A percentile compares a stretch with the other conserved stretches of the same genome.
phyloP scores from a whole-genome alignment of 2,113 vertebrate species.

The Arvicanthis niloticus region DNA sequence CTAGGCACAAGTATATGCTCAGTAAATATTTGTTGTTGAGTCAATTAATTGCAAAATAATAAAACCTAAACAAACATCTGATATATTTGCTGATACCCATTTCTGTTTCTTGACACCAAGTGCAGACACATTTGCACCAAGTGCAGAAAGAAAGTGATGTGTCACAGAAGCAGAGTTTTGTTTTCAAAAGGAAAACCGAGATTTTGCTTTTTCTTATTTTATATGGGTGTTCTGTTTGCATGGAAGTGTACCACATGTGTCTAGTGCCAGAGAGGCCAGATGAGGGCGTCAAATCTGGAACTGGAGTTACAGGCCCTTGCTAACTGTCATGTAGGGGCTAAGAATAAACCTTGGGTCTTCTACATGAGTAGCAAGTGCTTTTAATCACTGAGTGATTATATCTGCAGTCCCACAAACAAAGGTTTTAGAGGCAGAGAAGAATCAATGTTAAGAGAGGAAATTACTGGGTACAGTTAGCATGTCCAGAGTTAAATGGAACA shows the following conservation, averaged over 20 bases:
- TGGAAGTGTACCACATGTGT: no score
- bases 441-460: not conserved
- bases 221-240: not conserved
- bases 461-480: not conserved
- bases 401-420: slow-evolving; percentile 7
- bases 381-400: not conserved
- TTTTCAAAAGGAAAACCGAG: not conserved
- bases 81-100: slow-evolving; percentile 33
- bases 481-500: not conserved
- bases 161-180: slow-evolving; percentile 29
- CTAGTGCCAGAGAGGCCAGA: not conserved
- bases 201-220: not conserved
- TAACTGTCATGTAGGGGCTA: not conserved
- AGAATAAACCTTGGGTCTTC: not conserved
- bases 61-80: slow-evolving; percentile 21
- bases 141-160: slow-evolving; percentile 12
- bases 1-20: not conserved
- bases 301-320: not conserved
- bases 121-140: slow-evolving; percentile 9
- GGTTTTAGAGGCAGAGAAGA: not conserved
- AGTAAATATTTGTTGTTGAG: slow-evolving; percentile 45
- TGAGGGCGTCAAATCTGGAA: not conserved
- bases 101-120: slow-evolving; percentile 38
- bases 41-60: slow-evolving; percentile 34
- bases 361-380: not conserved